Conservation (phyloP, 2,888 invertebrate genomes). For the Marasmarcha lunaedactyla region DNA sequence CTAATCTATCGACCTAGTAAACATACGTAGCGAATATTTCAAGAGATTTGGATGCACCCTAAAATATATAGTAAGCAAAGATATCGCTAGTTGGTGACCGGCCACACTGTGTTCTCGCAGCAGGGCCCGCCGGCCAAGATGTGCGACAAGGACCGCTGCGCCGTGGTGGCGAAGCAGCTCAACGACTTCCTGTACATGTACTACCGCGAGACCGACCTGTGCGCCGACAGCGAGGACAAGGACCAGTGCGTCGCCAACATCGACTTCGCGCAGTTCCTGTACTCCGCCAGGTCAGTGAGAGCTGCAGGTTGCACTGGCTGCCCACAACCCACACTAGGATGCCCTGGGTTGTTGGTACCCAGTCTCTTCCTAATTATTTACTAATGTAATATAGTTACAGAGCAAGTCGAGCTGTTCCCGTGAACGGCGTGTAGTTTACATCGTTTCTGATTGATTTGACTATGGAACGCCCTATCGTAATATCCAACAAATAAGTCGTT, state of each 20-base stretch:
- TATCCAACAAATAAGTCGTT: too few relatives aligned
- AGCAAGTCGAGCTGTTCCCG: background rate
- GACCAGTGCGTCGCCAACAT: constrained; percentile 64
- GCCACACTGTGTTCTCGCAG: constrained; percentile 55
- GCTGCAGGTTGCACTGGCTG: background rate
- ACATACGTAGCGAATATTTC: too few relatives aligned
- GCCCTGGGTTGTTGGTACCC: background rate
- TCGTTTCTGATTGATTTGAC: too few relatives aligned
- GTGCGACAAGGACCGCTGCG: constrained; percentile 84
- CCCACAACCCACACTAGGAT: background rate
- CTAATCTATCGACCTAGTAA: too few relatives aligned
- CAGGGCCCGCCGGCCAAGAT: constrained; percentile 79
- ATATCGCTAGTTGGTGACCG: too few relatives aligned
- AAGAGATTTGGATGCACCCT: too few relatives aligned
- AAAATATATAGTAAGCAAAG: too few relatives aligned
- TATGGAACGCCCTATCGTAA: too few relatives aligned
- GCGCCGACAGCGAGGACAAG: constrained; percentile 77
- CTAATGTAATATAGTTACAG: too few relatives aligned
- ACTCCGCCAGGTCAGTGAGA: constrained; percentile 47
- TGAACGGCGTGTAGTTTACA: too few relatives aligned
- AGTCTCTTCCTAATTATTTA: too few relatives aligned
- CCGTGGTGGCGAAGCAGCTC: constrained; percentile 85
- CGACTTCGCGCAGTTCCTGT: constrained; percentile 60
- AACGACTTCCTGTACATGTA: constrained; percentile 88
- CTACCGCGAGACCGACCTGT: constrained; percentile 84